These are phyloP conservation scores for Hyles lineata DNA, from an alignment of 2,888 invertebrate genomes.

Conservation along the genomic window DNA sequence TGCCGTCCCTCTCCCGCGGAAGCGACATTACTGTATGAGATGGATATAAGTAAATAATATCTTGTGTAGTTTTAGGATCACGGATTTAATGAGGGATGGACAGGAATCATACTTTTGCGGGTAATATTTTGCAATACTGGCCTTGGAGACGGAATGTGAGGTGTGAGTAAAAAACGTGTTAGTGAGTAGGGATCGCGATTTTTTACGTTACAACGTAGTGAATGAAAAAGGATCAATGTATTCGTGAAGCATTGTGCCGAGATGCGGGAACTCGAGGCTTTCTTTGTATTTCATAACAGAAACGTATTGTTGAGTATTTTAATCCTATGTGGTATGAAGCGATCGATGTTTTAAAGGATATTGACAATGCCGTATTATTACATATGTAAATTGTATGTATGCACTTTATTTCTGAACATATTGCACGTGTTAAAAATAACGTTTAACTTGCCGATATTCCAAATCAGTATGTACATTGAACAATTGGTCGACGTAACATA, in stretches of 20 bases:
- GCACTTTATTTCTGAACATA: too few relatives aligned
- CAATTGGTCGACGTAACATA: too few relatives aligned
- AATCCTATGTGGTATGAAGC: too few relatives aligned
- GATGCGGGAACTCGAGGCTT: slow-evolving; percentile 1
- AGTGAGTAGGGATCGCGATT: not conserved
- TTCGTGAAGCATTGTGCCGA: not conserved
- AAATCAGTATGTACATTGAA: too few relatives aligned
- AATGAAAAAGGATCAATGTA: slow-evolving; percentile 22
- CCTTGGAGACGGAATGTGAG: not conserved
- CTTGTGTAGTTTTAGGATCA: slow-evolving; percentile 7
- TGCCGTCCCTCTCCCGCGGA: slow-evolving; percentile 51
- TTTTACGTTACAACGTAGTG: slow-evolving; percentile 24
- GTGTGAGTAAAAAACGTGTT: slow-evolving; percentile 15
- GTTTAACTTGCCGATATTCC: too few relatives aligned
- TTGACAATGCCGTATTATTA: too few relatives aligned
- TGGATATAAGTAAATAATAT: slow-evolving; percentile 26
- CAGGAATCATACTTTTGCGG: not conserved
- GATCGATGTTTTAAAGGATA: too few relatives aligned
- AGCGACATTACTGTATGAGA: slow-evolving; percentile 31
- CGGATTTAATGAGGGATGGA: slow-evolving; percentile 18
- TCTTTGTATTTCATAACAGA: not conserved
- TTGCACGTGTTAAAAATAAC: too few relatives aligned
- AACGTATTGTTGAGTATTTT: not conserved
- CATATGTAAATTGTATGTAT: too few relatives aligned
- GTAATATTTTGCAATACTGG: not conserved